A percentile compares a stretch with the other conserved stretches of the same genome.
phyloP scores from a whole-genome alignment of 2,113 vertebrate species.

The Tetrao urogallus region DNA sequence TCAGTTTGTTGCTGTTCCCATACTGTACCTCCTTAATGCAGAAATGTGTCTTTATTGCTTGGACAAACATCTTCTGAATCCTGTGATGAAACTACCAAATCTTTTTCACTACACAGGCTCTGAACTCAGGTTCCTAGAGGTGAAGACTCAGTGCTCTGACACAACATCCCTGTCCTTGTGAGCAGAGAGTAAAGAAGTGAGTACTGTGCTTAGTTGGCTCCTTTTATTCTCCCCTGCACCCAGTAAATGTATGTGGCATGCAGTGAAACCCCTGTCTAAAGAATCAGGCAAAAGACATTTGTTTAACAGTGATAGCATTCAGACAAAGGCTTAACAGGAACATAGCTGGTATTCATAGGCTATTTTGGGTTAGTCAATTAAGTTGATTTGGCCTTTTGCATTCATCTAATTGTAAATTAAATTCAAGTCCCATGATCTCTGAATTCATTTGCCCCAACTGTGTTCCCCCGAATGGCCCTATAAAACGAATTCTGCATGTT shows the following conservation, averaged over 20 bases:
- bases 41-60: background rate
- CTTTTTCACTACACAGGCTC: background rate
- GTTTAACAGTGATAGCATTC: background rate
- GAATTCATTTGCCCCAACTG: background rate
- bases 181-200: background rate
- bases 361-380: background rate
- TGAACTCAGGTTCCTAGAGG: background rate
- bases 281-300: background rate
- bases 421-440: background rate
- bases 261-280: background rate
- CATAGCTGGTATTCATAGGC: background rate
- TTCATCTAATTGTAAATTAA: background rate
- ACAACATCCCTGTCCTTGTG: background rate
- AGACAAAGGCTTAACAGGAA: background rate
- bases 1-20: conserved; percentile 35
- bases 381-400: background rate
- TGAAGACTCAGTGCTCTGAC: background rate
- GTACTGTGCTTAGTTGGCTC: background rate
- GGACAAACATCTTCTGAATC: background rate
- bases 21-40: background rate
- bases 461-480: background rate
- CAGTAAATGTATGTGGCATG: background rate
- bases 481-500: conserved; percentile 4
- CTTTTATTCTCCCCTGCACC: background rate
- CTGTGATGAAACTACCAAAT: background rate